phyloP scores from a whole-genome alignment of 2,797 vertebrate genomes.

The Capromys pilorides region DNA sequence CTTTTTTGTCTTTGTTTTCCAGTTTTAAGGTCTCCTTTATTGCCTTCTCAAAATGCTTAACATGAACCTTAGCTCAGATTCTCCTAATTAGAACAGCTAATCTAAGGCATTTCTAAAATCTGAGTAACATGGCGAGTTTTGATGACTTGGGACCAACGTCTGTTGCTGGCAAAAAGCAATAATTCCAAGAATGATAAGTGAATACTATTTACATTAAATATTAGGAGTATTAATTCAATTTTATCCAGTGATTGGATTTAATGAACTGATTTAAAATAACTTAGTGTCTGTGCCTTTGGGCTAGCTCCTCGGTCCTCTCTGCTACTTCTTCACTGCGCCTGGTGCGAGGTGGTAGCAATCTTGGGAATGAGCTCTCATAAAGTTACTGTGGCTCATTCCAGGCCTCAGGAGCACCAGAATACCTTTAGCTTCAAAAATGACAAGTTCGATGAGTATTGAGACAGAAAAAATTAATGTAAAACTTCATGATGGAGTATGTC shows the following conservation, averaged over 20 bases:
- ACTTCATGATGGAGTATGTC: too few relatives aligned
- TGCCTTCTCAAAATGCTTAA: neutral
- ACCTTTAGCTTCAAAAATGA: too few relatives aligned
- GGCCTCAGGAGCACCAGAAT: too few relatives aligned
- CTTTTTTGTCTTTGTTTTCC: neutral
- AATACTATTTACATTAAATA: conserved; percentile 26
- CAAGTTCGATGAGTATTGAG: too few relatives aligned
- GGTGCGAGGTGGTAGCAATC: too few relatives aligned
- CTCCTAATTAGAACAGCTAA: neutral
- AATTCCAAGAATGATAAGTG: neutral
- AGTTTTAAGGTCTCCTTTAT: neutral
- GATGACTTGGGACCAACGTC: neutral
- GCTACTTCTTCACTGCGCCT: too few relatives aligned
- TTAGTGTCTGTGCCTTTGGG: neutral
- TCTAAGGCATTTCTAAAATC: neutral
- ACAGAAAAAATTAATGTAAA: too few relatives aligned
- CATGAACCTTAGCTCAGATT: neutral
- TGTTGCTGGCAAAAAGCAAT: neutral
- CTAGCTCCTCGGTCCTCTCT: too few relatives aligned
- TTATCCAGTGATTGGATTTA: neutral
- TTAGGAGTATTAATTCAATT: neutral
- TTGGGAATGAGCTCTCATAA: too few relatives aligned
- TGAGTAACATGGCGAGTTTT: neutral
- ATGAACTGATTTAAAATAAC: neutral
- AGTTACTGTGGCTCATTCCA: too few relatives aligned